Percentiles rank a stretch among this genome's conserved stretches.
Evolutionary conservation across 2,113 vertebrate genomes (phyloP).

Genomic region (Protomyctophum bolini): DNA sequence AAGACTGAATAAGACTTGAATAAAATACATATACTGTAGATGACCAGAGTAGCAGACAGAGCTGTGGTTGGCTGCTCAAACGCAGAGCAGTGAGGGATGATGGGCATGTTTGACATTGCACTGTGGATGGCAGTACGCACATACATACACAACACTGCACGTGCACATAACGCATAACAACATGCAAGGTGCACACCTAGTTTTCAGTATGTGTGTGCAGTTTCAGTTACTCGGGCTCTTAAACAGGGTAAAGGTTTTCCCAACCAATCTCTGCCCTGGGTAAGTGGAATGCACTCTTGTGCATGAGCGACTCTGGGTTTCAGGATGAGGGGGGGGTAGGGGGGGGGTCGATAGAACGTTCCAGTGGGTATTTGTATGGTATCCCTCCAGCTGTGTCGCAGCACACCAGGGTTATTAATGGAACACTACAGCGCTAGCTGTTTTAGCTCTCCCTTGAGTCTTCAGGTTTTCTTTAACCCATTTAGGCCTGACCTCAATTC

Average conservation of each 20-base stretch:
- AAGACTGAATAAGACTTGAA: too few relatives aligned
- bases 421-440: constrained; percentile 29
- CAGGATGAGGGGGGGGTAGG: constrained; percentile 15
- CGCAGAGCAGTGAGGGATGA: constrained; percentile 37
- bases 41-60: constrained; percentile 14
- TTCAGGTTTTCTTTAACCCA: constrained; percentile 20
- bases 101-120: constrained; percentile 55
- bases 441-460: constrained; percentile 27
- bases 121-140: constrained; percentile 18
- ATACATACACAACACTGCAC: constrained; percentile 6
- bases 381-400: constrained; percentile 61
- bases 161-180: constrained; percentile 5
- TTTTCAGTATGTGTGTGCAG: background rate
- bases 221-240: constrained; percentile 15
- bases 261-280: constrained; percentile 28
- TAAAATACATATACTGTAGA: background rate
- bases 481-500: too few relatives aligned
- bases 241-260: constrained; percentile 31
- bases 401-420: constrained; percentile 57
- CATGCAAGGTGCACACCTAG: constrained; percentile 1
- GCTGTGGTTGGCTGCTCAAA: constrained; percentile 28
- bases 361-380: constrained; percentile 56
- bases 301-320: constrained; percentile 29
- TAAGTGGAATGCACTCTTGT: constrained; percentile 40
- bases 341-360: constrained; percentile 44